A percentile compares a stretch with the other conserved stretches of the same genome.
Conservation (phyloP, 2,888 invertebrate genomes). For the Syrphus vitripennis region DNA sequence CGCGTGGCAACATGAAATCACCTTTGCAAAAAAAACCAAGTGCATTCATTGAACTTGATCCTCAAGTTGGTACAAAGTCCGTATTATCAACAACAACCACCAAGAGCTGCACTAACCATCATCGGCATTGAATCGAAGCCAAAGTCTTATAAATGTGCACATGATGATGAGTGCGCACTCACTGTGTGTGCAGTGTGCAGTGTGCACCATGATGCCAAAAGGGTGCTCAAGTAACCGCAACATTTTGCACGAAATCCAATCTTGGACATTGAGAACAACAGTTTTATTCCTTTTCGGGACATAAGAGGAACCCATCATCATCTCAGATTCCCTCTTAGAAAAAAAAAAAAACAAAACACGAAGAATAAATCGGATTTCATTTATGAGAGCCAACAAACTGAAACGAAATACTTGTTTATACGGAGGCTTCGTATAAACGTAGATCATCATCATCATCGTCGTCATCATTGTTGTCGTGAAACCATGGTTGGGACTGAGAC, state of each 20-base stretch:
- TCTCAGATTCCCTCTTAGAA: background rate
- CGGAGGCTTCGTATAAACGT: constrained; percentile 5
- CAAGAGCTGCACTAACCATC: background rate
- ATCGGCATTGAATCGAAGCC: background rate
- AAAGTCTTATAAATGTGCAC: constrained; percentile 19
- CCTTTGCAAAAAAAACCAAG: constrained; percentile 34
- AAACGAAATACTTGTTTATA: constrained; percentile 41
- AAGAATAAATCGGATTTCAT: constrained; percentile 57
- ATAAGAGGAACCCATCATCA: background rate
- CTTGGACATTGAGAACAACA: constrained; percentile 47
- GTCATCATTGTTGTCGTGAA: constrained; percentile 20
- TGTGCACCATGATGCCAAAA: constrained; percentile 37
- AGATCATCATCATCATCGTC: constrained; percentile 40
- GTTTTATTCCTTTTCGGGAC: constrained; percentile 28
- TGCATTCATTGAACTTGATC: constrained; percentile 66
- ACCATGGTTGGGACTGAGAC: background rate
- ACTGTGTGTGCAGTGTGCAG: too few species aligned
- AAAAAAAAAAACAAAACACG: background rate
- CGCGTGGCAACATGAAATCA: constrained; percentile 55
- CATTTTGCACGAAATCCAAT: constrained; percentile 64
- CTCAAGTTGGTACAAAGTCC: constrained; percentile 32
- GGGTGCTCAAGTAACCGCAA: constrained; percentile 67
- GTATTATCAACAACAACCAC: background rate
- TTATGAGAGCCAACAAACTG: constrained; percentile 58
- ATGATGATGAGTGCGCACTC: constrained; percentile 16